Conservation (phyloP, 2,888 invertebrate genomes). For the Cabera pusaria region DNA sequence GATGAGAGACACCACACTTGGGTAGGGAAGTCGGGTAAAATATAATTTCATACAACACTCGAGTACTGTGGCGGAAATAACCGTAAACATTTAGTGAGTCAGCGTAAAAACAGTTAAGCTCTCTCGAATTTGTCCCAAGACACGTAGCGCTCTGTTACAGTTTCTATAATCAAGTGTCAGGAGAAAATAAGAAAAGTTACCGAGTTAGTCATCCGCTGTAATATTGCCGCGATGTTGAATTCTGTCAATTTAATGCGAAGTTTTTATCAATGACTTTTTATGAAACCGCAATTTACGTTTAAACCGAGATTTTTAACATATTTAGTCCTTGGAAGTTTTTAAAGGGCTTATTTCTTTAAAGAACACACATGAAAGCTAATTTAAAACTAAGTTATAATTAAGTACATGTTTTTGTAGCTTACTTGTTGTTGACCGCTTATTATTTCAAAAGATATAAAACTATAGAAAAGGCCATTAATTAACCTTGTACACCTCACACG, state of each 20-base stretch:
- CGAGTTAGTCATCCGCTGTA: conserved; percentile 7
- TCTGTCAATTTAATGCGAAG: conserved; percentile 17
- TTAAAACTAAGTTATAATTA: too few species aligned
- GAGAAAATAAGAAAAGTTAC: conserved; percentile 15
- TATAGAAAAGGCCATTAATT: too few species aligned
- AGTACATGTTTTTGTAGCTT: too few species aligned
- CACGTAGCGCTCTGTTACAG: conserved; percentile 14
- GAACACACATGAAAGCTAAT: too few species aligned
- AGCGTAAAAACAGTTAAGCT: conserved; percentile 27
- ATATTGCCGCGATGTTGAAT: conserved; percentile 9
- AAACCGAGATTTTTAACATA: too few species aligned
- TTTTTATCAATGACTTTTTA: conserved; percentile 15
- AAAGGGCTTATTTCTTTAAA: too few species aligned
- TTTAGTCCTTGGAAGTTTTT: too few species aligned
- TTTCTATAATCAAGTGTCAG: conserved; percentile 24
- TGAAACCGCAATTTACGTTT: too few species aligned
- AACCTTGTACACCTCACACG: too few species aligned
- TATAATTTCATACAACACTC: conserved; percentile 31
- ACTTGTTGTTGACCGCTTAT: too few species aligned
- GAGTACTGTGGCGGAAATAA: conserved; percentile 22
- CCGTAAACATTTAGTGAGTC: conserved; percentile 33
- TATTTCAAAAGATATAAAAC: too few species aligned
- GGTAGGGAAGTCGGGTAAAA: conserved; percentile 23
- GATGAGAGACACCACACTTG: conserved; percentile 23
- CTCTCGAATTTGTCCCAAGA: conserved; percentile 23